Evolutionary conservation across 2,797 vertebrate species (phyloP), one percentile per base, ranked within the genome.

Genomic region (Trachurus trachurus): DNA sequence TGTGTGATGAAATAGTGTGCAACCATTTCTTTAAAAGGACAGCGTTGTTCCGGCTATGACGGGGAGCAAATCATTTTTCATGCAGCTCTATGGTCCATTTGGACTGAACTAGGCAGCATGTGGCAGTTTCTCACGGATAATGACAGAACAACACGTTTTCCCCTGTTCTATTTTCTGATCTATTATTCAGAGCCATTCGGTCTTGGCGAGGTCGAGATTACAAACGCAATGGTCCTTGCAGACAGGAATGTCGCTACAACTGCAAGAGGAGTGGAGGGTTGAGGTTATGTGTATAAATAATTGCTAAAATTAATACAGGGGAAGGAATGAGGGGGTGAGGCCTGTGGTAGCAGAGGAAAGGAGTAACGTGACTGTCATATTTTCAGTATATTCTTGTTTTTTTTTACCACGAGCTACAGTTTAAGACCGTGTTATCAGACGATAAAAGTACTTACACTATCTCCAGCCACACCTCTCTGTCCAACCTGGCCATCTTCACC

Each of bases 401-500:
- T 37, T 37, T 50, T 62, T 10, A 44, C 8, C 9, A 31, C 15
- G 42, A 45, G 17, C 47, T 68, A 15, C 1, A 60, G n/a, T 57
- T 65, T 11, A 59, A 58, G 12, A 5, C 1, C 19, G 4, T 71
- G 29, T 54, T 49, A 56, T 54, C 11, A 54, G 40, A 59, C 52
- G 49, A 29, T 12, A 52, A 44, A 74, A 66, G 78, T 78, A 92
- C 98, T 97, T 96, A 99, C 98, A 88, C 97, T 95, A 89, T 99
- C 98, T 94, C 98, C 98, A 84, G 97, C 95, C 72, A 99, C 95
- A 80, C 98, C 98, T 91, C 98, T 96, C 77, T 96, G 98, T 90
- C 98, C 98, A 39, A 98, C 94, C 91, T 99, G 97, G 53, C 98
- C 98, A 80, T 99, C 98, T 95, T 99, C 98, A 79, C 98, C 98